phyloP scores from a whole-genome alignment of 1,140 invertebrate species.

The Hypothenemus hampei region DNA sequence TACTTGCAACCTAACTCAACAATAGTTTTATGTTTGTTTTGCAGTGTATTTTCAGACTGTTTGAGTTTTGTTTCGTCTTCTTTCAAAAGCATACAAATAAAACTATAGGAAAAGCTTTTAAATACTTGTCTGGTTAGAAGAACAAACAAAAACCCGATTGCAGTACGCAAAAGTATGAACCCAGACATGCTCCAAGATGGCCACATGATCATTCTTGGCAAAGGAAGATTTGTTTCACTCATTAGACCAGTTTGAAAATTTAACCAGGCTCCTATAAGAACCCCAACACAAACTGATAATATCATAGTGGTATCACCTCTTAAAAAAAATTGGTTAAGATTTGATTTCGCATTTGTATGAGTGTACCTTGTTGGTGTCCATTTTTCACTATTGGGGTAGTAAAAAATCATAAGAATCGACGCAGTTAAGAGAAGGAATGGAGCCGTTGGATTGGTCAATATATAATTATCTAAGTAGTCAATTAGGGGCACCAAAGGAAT shows the following conservation, averaged over 20 bases:
- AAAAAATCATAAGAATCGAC: slow-evolving; percentile 62
- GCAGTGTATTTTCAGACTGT: slow-evolving; percentile 56
- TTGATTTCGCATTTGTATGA: neutral
- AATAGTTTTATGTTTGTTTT: slow-evolving; percentile 63
- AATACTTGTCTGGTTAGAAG: slow-evolving; percentile 61
- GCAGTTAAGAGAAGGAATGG: slow-evolving; percentile 59
- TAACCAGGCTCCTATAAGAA: slow-evolving; percentile 75
- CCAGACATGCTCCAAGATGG: slow-evolving; percentile 67
- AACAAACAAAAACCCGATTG: slow-evolving; percentile 68
- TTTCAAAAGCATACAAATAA: slow-evolving; percentile 63
- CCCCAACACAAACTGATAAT: slow-evolving; percentile 72
- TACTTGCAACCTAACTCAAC: slow-evolving; percentile 80
- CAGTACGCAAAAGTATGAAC: slow-evolving; percentile 60
- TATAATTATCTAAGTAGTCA: slow-evolving; percentile 65
- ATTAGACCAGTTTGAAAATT: slow-evolving; percentile 74
- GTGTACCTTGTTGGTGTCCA: slow-evolving; percentile 78
- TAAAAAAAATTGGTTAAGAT: too few species aligned
- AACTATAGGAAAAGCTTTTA: slow-evolving; percentile 64
- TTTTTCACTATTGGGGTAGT: slow-evolving; percentile 67
- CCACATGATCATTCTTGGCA: slow-evolving; percentile 74
- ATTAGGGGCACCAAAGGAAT: slow-evolving; percentile 67
- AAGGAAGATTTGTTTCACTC: slow-evolving; percentile 48
- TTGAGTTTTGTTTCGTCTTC: slow-evolving; percentile 58
- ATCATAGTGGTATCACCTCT: slow-evolving; percentile 85
- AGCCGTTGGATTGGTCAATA: slow-evolving; percentile 63